Evolutionary conservation across 37 sponge, comb jelly and placozoan species (phyloP), one percentile per base, ranked within the genome.

Genomic region (Amphimedon queenslandica): DNA sequence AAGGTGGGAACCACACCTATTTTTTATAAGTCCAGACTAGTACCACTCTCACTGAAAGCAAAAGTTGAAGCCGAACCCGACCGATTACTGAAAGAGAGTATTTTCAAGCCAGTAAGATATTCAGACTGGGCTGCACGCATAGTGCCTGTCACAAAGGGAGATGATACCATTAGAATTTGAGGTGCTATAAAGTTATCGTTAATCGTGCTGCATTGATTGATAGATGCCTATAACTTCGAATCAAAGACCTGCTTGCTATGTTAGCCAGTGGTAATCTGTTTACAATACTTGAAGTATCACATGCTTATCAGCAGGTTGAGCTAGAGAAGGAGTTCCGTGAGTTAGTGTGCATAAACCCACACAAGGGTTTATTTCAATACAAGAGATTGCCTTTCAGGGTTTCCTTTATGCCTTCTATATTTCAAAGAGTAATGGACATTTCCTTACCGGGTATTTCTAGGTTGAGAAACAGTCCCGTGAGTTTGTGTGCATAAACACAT

Each of bases 51-150:
- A 4, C 60, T 85, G 37, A 57, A 42, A 37, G 66, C 40, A 51
- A 78, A 78, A 55, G 75, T 85, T 37, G 76, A 77, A 16, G 37
- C 65, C 55, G 82, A 68, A 28, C 36, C 81, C 70, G n/a, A n/a
- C n/a, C n/a, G n/a, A n/a, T 47, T 75, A 4, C 81, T 70, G 42
- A 69, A 70, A 64, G 42, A 31, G 39, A 72, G 69, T 1, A 58
- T 87, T 10, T 63, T 87, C 29, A 43, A 37, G 57, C 81, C 77
- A 32, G 78, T 87, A 18, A 64, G 75, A 32, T 33, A 55, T 16
- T 34, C 80, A 4, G 75, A 72, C 29, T 87, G 82, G 80, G 53
- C 53, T 18, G 53, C 53, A 47, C 53, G 13, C 13, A 18, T 47
- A 18, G 53, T 47, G 13, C 13, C 53, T 47, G 53, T 47, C 13